Evolutionary conservation across 1,140 invertebrate species (phyloP).

Genomic region (Drosophila navojoa): DNA sequence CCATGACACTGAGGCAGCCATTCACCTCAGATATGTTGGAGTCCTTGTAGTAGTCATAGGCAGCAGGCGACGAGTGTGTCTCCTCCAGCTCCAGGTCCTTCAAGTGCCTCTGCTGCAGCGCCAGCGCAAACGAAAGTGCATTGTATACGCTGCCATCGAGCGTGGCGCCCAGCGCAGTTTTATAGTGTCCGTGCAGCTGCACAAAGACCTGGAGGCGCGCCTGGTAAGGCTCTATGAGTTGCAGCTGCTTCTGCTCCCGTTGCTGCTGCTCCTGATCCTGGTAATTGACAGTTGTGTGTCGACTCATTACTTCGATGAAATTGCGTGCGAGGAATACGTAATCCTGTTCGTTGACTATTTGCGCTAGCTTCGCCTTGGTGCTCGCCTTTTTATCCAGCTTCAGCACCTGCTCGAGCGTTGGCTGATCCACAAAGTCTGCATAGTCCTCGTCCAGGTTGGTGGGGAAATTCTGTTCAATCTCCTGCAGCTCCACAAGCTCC

Average conservation of each 20-base stretch:
- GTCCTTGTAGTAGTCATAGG: slow-evolving; percentile 94
- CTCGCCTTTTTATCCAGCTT: slow-evolving; percentile 55
- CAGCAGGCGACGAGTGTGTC: neutral
- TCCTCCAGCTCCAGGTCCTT: slow-evolving; percentile 53
- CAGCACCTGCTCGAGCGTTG: slow-evolving; percentile 80
- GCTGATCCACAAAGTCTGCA: slow-evolving; percentile 85
- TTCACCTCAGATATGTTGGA: slow-evolving; percentile 91
- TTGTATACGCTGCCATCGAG: slow-evolving; percentile 68
- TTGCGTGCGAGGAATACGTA: slow-evolving; percentile 68
- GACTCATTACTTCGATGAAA: slow-evolving; percentile 70
- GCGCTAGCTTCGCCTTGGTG: slow-evolving; percentile 55
- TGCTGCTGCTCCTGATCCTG: slow-evolving; percentile 20
- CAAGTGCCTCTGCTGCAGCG: slow-evolving; percentile 62
- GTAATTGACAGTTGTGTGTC: slow-evolving; percentile 60
- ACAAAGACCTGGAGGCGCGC: slow-evolving; percentile 69
- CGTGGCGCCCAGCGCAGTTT: slow-evolving; percentile 47
- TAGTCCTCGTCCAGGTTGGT: slow-evolving; percentile 89
- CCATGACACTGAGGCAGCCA: slow-evolving; percentile 88
- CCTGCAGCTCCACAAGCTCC: slow-evolving; percentile 89
- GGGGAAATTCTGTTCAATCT: slow-evolving; percentile 91
- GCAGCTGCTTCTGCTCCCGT: slow-evolving; percentile 24
- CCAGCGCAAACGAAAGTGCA: slow-evolving; percentile 62
- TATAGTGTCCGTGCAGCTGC: slow-evolving; percentile 63
- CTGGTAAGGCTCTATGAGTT: slow-evolving; percentile 56
- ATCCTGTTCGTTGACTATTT: slow-evolving; percentile 73